Evolutionary conservation across 2,113 vertebrate species (phyloP).

Genomic region (Ibidorhyncha struthersii): DNA sequence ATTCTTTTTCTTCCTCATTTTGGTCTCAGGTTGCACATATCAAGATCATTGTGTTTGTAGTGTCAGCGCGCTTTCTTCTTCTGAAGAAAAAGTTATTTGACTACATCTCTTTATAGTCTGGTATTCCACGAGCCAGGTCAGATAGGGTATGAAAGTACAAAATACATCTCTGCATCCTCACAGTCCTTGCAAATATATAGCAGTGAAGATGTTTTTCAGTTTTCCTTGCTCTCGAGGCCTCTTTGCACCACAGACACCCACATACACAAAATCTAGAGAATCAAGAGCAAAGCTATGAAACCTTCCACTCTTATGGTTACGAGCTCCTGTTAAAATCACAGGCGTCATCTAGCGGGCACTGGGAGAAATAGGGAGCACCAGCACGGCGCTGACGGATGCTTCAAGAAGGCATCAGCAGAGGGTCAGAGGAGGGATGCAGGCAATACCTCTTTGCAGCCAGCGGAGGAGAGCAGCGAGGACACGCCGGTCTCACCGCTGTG

Average conservation of each 20-base stretch:
- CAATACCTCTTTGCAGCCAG: neutral
- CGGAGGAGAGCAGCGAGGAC: neutral
- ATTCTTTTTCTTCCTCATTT: neutral
- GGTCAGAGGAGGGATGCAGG: neutral
- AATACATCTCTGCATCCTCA: neutral
- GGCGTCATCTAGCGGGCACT: conserved; percentile 74
- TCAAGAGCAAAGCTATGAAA: neutral
- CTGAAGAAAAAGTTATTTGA: neutral
- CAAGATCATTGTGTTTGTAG: neutral
- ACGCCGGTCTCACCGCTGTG: neutral
- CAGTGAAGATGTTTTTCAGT: neutral
- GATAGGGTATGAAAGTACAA: neutral
- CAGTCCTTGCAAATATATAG: neutral
- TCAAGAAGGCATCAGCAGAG: accelerated
- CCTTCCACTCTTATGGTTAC: accelerated
- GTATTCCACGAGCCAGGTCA: neutral
- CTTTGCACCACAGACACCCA: neutral
- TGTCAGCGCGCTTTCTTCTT: neutral
- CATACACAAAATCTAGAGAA: neutral
- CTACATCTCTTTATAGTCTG: neutral
- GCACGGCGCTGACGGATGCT: accelerated
- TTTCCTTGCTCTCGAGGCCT: neutral
- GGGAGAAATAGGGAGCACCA: neutral
- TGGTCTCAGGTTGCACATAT: neutral
- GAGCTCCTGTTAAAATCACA: conserved; percentile 58